phyloP scores from a whole-genome alignment of 2,888 invertebrate genomes.

The Microplitis deprimator region DNA sequence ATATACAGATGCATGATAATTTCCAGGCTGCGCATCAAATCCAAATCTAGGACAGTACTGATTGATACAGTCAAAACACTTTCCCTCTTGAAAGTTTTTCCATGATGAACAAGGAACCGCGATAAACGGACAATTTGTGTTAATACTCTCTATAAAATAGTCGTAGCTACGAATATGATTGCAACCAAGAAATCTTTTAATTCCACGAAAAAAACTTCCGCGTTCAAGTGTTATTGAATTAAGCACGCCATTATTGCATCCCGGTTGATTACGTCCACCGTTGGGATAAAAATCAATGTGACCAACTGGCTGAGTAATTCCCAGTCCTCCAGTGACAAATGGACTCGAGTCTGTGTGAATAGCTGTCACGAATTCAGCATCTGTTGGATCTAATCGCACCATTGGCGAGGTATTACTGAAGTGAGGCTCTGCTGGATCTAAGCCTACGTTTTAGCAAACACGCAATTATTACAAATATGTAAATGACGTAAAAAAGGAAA shows the following conservation, averaged over 20 bases:
- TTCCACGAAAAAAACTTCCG: conserved; percentile 77
- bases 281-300: conserved; percentile 95
- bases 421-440: conserved; percentile 95
- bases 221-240: conserved; percentile 78
- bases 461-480: not conserved
- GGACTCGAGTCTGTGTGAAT: conserved; percentile 90
- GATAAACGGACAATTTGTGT: conserved; percentile 82
- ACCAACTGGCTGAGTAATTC: conserved; percentile 86
- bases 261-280: conserved; percentile 87
- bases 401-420: conserved; percentile 86
- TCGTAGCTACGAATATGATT: conserved; percentile 90
- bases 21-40: conserved; percentile 75
- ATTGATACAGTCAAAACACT: conserved; percentile 80
- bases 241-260: conserved; percentile 75
- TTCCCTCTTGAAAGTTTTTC: conserved; percentile 80
- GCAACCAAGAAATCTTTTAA: conserved; percentile 84
- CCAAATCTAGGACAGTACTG: conserved; percentile 79
- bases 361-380: conserved; percentile 91
- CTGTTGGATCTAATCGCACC: conserved; percentile 87
- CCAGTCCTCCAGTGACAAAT: conserved; percentile 83
- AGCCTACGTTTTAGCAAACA: conserved; percentile 63
- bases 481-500: not conserved
- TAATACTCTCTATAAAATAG: conserved; percentile 88
- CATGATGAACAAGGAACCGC: conserved; percentile 86
- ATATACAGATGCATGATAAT: conserved; percentile 75